phyloP scores from a whole-genome alignment of 2,797 vertebrate species.

The Fistularia tabacaria region DNA sequence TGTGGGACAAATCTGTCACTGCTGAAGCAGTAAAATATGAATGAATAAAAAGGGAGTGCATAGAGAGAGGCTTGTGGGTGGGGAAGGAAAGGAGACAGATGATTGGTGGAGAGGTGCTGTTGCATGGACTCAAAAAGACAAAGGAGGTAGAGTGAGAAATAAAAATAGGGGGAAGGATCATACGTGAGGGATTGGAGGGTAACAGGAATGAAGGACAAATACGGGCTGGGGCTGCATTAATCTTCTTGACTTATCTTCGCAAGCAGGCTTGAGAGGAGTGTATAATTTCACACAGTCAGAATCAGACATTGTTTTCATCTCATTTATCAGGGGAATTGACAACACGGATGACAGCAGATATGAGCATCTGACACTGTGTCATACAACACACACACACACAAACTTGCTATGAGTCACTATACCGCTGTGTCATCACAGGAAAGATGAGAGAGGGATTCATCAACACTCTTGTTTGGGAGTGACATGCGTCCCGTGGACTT shows the following conservation, averaged over 20 bases:
- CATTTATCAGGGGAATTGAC: conserved; percentile 9
- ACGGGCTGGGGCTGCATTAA: conserved; percentile 26
- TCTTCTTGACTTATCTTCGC: conserved; percentile 25
- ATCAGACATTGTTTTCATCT: conserved; percentile 14
- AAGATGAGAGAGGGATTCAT: conserved; percentile 26
- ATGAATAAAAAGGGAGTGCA: conserved; percentile 55
- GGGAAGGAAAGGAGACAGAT: conserved; percentile 29
- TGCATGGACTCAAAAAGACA: conserved; percentile 40
- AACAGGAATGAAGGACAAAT: conserved; percentile 27
- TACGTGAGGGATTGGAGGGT: neutral
- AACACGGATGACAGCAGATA: too few species aligned
- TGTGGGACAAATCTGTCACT: conserved; percentile 19
- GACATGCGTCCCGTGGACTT: conserved; percentile 30
- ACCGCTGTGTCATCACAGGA: conserved; percentile 3
- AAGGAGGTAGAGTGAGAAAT: conserved; percentile 34
- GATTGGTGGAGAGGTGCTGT: conserved; percentile 53
- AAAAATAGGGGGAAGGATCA: conserved; percentile 17
- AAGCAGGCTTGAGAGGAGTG: conserved; percentile 1
- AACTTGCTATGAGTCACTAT: too few species aligned
- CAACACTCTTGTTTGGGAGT: conserved; percentile 25
- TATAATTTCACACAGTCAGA: conserved; percentile 15
- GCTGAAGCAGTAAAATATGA: conserved; percentile 65
- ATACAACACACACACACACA: neutral
- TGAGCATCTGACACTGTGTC: neutral
- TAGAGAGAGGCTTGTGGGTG: conserved; percentile 45